A percentile compares a stretch with the other conserved stretches of the same genome.
phyloP scores from a whole-genome alignment of 1,140 invertebrate genomes.

The Drosophila biarmipes region DNA sequence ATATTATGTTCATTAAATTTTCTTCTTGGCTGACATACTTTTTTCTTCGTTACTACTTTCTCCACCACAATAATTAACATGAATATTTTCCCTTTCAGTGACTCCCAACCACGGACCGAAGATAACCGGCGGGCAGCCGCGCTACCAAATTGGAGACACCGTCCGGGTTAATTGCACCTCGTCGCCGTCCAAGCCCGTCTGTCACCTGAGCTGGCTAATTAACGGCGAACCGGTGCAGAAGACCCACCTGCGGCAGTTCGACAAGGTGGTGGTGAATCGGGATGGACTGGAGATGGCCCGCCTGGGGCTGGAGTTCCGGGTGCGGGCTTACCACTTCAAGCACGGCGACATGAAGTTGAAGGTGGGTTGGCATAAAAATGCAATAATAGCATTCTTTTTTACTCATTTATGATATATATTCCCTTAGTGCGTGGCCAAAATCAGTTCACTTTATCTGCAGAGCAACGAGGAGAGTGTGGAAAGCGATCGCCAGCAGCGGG shows the following conservation, averaged over 20 bases:
- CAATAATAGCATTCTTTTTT: neutral
- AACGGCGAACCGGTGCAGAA: constrained; percentile 91
- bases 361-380: constrained; percentile 72
- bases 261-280: constrained; percentile 73
- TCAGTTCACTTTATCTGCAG: constrained; percentile 92
- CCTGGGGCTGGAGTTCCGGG: constrained; percentile 90
- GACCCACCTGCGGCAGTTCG: constrained; percentile 75
- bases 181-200: constrained; percentile 92
- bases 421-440: constrained; percentile 91
- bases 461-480: constrained; percentile 93
- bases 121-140: constrained; percentile 91
- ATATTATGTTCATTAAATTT: too few relatives aligned
- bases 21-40: too few relatives aligned
- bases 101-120: constrained; percentile 92
- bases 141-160: constrained; percentile 92
- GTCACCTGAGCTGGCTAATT: constrained; percentile 93
- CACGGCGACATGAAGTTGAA: constrained; percentile 93
- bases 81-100: constrained; percentile 86
- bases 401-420: neutral
- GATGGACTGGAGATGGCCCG: constrained; percentile 89
- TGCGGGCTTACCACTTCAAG: constrained; percentile 90
- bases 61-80: too few relatives aligned
- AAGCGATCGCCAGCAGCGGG: constrained; percentile 87
- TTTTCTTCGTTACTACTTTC: too few relatives aligned
- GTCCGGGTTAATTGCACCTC: constrained; percentile 94